Evolutionary conservation across 2,113 vertebrate genomes (phyloP), one percentile per base, ranked within the genome.

Genomic region (Xiphophorus hellerii): DNA sequence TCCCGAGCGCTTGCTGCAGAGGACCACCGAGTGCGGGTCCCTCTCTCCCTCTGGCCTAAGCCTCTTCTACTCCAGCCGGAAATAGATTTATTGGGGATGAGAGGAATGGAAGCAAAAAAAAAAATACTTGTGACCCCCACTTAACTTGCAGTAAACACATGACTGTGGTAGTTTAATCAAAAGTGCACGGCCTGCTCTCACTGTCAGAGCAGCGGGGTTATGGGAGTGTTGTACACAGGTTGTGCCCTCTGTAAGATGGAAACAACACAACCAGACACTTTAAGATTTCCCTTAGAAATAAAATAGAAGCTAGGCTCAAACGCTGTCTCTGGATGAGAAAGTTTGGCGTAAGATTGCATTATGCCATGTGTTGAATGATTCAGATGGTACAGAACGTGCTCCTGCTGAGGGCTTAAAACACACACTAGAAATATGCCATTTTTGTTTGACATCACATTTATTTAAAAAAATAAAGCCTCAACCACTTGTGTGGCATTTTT

Each of bases 11-110:
- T 86, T 91, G 92, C 93, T 87, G 79, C 83, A 93, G 81, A 89
- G 94, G 97, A 98, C 97, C 97, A 97, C 97, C 96, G 95, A 97
- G 95, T 17, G 82, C 6, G 96, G 84, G 29, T 84, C 84, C 84
- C 81, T 84, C 80, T 84, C 89, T 84, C 67, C 76, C 82, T 83
- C 85, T n/a, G 66, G 86, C 71, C 27, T 81, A 80, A 89, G 92
- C 93, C 92, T 94, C 95, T 92, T 94, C 95, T 95, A 93, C 94
- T 66, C 74, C 48, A 37, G 86, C 83, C 78, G 73, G 83, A 88
- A 88, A 82, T 66, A 90, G 87, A 93, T 92, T 92, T 90, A 92
- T 92, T 92, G 74, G 74, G 77, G 67, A 75, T 68, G 73, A 69
- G 77, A 92, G 74, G 71, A 84, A 81, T 93, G 74, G 92, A 93